Base-by-base conservation (phyloP, 2,113 vertebrate genomes). In the Procavia capensis region DNA sequence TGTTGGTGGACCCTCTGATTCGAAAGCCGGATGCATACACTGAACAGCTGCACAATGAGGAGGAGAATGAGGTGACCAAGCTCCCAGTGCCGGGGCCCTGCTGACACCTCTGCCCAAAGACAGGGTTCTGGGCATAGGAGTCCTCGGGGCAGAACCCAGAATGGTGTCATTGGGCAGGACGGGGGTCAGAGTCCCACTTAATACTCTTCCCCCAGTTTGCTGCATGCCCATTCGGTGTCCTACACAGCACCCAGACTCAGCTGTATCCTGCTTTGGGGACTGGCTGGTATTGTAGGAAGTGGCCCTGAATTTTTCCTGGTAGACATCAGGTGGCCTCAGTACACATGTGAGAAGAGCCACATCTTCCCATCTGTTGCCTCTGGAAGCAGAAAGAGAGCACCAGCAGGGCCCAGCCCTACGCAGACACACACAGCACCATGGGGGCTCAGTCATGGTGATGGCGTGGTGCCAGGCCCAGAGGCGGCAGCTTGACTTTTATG, bases 1-100 rank as follows among this genome's bases (percentile, higher is more conserved):
- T 99, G 95, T 98, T 99, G 92, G 99, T 99, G 81, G 99, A 99
- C 98, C 99, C 99, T 57, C 98, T 99, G 45, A 99, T 99, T 96
- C 99, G 99, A 57, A 99, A 99, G 96, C 99, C 98, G 0, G 99
- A 99, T 39, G 98, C 99, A 0, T 99, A 99, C 74, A 99, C 98
- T 0, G 99, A 99, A 74, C 99, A 99, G 2, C 98, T 99, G 97
- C 99, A 99, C 98, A 99, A 99, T 0, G 99, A 99, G 96, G 99
- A 99, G 78, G 99, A 99, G 95, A 98, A 97, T 0, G 99, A 99
- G 99, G 99, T 99, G 92, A 97, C 78, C 0, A 47, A 25, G 43
- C 61, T 22, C 29, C 14, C 45, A 47, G 41, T 0, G 5, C 24
- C 2, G 0, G 63, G 36, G 17, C 54, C n/a, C 54, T 41, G 61